Conservation (phyloP, 2,797 vertebrate species). For the Siniperca scherzeri region DNA sequence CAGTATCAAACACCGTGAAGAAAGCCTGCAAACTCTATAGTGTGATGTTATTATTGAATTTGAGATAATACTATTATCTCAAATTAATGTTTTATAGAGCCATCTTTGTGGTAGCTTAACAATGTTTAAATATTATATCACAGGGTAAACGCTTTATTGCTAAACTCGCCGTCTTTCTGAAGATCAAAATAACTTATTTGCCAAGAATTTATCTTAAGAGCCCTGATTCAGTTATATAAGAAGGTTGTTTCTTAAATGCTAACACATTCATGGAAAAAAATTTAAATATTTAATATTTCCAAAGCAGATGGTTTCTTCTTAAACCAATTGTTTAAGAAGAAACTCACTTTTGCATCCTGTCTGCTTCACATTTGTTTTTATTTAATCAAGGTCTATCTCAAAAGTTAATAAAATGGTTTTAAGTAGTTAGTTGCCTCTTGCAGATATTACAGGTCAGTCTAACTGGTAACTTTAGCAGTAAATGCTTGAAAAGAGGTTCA, state of each 20-base stretch:
- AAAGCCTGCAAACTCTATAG: constrained; percentile 44
- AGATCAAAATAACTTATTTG: constrained; percentile 15
- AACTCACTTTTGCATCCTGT: neutral
- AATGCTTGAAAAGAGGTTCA: neutral
- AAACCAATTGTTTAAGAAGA: neutral
- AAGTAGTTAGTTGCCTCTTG: neutral
- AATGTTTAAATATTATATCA: constrained; percentile 21
- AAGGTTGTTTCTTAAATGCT: neutral
- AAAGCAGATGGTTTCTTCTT: neutral
- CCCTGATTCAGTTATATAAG: neutral
- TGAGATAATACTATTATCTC: constrained; percentile 35
- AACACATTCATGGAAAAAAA: neutral
- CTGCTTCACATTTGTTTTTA: constrained; percentile 7
- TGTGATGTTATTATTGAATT: constrained; percentile 44
- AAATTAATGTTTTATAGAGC: constrained; percentile 33
- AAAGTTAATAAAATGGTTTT: neutral
- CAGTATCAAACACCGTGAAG: constrained; percentile 58
- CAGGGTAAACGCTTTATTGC: neutral
- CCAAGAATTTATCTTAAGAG: neutral
- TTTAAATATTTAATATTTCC: neutral
- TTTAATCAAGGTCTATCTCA: neutral
- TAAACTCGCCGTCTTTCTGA: neutral
- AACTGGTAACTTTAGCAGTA: neutral
- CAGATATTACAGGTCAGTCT: neutral
- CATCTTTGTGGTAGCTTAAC: constrained; percentile 23